Percentiles rank a stretch among this genome's conserved stretches.
These are phyloP conservation scores for Cataglyphis hispanica DNA, from an alignment of 1,140 invertebrate genomes.

Conservation along the genomic window DNA sequence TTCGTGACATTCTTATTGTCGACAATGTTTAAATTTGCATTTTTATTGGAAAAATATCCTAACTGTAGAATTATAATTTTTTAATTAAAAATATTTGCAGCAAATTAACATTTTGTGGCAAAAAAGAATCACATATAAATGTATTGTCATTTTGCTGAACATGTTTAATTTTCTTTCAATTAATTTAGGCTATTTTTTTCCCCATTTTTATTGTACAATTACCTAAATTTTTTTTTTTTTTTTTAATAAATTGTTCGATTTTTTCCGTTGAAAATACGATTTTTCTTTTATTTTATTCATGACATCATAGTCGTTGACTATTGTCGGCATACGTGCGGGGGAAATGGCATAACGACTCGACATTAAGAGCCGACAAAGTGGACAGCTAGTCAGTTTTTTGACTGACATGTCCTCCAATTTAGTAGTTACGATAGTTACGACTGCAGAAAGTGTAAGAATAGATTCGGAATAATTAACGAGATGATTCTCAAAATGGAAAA, in stretches of 20 bases:
- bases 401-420: conserved; percentile 56
- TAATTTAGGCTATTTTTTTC: not conserved
- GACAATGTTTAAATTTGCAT: not conserved
- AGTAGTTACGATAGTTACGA: conserved; percentile 49
- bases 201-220: not conserved
- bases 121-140: not conserved
- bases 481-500: not conserved
- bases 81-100: not conserved
- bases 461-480: conserved; percentile 3
- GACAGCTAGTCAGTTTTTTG: conserved; percentile 46
- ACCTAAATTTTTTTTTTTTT: not conserved
- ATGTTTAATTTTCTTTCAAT: conserved; percentile 4
- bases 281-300: conserved; percentile 36
- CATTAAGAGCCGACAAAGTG: conserved; percentile 21
- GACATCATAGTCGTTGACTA: conserved; percentile 46
- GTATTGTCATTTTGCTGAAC: not conserved
- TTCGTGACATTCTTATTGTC: conserved; percentile 16
- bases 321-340: conserved; percentile 34
- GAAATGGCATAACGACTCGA: conserved; percentile 39
- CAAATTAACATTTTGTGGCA: not conserved
- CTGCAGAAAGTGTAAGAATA: conserved; percentile 23
- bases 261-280: not conserved
- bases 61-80: not conserved
- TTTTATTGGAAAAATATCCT: not conserved
- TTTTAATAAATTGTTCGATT: not conserved